Conservation (phyloP, 2,113 vertebrate genomes). For the Rutilus rutilus region DNA sequence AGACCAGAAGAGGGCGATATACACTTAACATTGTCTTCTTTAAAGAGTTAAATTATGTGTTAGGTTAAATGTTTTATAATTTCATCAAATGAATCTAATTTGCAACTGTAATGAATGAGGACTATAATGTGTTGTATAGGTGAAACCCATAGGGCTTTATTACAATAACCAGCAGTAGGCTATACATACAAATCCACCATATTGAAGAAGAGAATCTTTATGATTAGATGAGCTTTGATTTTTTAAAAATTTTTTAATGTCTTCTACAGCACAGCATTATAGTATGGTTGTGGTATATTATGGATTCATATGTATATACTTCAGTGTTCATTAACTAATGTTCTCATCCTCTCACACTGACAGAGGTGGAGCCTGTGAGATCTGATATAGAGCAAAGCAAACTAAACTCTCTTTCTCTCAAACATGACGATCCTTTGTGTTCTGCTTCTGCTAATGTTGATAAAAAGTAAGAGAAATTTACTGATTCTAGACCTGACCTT, state of each 20-base stretch:
- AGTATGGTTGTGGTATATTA: background rate
- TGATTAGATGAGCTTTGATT: background rate
- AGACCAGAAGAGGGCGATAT: constrained; percentile 7
- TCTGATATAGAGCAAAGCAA: background rate
- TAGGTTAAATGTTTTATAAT: background rate
- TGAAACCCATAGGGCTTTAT: too few relatives aligned
- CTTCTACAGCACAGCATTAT: background rate
- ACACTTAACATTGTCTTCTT: too few relatives aligned
- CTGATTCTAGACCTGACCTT: background rate
- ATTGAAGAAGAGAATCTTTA: background rate
- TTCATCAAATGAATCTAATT: too few relatives aligned
- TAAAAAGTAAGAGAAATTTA: background rate
- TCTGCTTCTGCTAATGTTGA: background rate
- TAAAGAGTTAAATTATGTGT: background rate
- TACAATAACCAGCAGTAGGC: background rate
- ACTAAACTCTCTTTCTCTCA: background rate
- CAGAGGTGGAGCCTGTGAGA: constrained; percentile 1
- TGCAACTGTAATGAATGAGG: too few relatives aligned
- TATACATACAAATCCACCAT: background rate
- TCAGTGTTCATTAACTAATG: background rate
- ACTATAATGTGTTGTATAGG: too few relatives aligned
- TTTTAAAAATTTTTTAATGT: background rate
- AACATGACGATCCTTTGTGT: constrained; percentile 26
- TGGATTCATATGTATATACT: background rate
- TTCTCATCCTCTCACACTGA: background rate